Conservation (phyloP, 2,888 invertebrate species). For the Penaeus monodon region DNA sequence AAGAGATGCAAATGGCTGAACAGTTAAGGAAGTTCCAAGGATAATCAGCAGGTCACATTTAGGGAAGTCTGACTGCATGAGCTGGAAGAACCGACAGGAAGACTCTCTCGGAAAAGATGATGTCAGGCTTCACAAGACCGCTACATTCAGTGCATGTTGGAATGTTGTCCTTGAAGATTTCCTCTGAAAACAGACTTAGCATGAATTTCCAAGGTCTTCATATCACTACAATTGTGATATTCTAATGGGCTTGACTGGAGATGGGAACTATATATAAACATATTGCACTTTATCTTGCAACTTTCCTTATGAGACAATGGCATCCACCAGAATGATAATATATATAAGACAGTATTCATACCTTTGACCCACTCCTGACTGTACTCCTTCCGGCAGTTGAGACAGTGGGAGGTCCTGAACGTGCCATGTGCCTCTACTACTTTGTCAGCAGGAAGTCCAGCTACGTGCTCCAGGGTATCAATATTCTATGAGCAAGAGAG, state of each 20-base stretch:
- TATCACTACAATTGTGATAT: too few species aligned
- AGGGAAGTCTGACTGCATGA: conserved; percentile 81
- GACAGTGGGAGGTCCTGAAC: conserved; percentile 88
- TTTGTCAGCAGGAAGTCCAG: conserved; percentile 85
- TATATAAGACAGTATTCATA: not conserved
- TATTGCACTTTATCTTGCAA: too few species aligned
- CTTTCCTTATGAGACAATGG: too few species aligned
- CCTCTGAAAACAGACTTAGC: conserved; percentile 73
- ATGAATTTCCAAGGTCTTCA: too few species aligned
- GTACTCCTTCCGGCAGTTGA: conserved; percentile 80
- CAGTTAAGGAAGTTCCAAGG: conserved; percentile 93
- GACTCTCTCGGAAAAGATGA: conserved; percentile 93
- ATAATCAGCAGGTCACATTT: conserved; percentile 92
- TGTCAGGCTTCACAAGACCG: conserved; percentile 91
- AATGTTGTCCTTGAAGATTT: conserved; percentile 80
- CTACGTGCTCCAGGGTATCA: conserved; percentile 89
- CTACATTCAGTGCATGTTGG: conserved; percentile 82
- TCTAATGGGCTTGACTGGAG: too few species aligned
- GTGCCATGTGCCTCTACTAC: conserved; percentile 96
- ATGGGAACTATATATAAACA: too few species aligned
- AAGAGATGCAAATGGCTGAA: conserved; percentile 94
- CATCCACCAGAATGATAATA: too few species aligned
- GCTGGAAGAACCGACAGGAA: conserved; percentile 84
- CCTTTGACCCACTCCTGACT: conserved; percentile 89
- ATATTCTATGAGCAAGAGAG: conserved; percentile 80